Base-by-base conservation (phyloP, 2,797 vertebrate species). In the Hyperoplus immaculatus region DNA sequence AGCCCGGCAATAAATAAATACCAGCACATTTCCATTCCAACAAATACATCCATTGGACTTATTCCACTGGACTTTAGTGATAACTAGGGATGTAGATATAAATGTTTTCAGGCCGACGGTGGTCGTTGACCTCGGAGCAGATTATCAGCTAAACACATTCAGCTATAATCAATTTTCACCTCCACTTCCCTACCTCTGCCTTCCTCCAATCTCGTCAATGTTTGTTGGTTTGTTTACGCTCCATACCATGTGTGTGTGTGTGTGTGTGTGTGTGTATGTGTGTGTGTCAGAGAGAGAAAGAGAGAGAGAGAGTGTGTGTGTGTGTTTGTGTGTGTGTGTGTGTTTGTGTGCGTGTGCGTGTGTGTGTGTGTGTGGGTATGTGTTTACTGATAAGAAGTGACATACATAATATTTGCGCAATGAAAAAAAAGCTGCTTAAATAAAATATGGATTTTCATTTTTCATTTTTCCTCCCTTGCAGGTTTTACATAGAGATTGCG, bases 141-240 rank as follows among this genome's bases (percentile, higher is more conserved):
- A 80, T 77, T 80, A 80, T 75, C 6, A 3, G 38, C 18, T 45
- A 12, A 62, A 61, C 61, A 47, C 47, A 67, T 62, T 49, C 69
- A 67, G 42, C 51, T 50, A 29, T 29, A 69, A 80, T 91, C 84
- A 80, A 84, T 87, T 80, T 88, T 68, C 67, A 62, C 59, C 62
- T 81, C 18, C 1, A 49, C 85, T 29, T 78, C 60, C 51, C 77
- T 21, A 15, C 69, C 4, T 57, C 66, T 14, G 36, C 29, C 67
- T 69, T 65, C 64, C 4, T 82, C 75, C 64, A 56, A 50, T 79
- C 77, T 74, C 57, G 57, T 79, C 77, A 29, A 38, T 60, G 80
- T 68, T 58, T 78, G 67, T 50, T 47, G 54, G 66, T 49, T 82
- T 73, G 64, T 65, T 85, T 83, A 60, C 70, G 49, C 73, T 75